Evolutionary conservation across 2,113 vertebrate genomes (phyloP), one percentile per base, ranked within the genome.

Genomic region (Piprites chloris): DNA sequence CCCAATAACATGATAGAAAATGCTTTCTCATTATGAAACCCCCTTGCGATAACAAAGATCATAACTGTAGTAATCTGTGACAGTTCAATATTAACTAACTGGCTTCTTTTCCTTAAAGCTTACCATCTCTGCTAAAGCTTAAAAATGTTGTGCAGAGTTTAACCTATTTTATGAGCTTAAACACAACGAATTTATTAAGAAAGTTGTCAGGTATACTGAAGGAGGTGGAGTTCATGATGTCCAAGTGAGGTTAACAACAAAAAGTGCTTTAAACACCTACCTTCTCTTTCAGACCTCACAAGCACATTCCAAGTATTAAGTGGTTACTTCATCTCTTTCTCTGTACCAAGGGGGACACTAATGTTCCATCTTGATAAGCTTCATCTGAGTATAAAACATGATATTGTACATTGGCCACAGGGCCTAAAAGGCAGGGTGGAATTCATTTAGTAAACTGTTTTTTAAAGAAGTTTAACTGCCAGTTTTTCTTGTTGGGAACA

Each of bases 401-500:
- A 42, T 58, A 77, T 24, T 59, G 28, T 52, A 52, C 61, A 61
- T 47, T 79, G 76, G 32, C 39, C 75, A 35, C 18, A 22, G 65
- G 68, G 21, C 56, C 80, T 80, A 65, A 83, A 76, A 84, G 17
- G 42, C 17, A 44, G 26, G 26, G 39, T 89, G 24, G 50, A 85
- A 87, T 95, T 95, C 5, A 67, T 85, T 89, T 88, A 95, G 82
- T 74, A 87, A 92, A 24, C 46, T 49, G 24, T 0, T 82, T 46
- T 85, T 72, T 41, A 79, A 94, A 94, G 94, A 84, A 85, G 67
- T 95, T 96, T 94, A 92, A 92, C 87, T 85, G 59, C 62, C 47
- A 78, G 32, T 78, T 88, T 79, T 92, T 96, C 90, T 93, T 67
- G 7, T 83, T 87, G 39, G 49, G 63, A 95, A 91, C 35, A 81